Base-by-base conservation (phyloP, 2,888 invertebrate species). In the Leptinotarsa juncta region DNA sequence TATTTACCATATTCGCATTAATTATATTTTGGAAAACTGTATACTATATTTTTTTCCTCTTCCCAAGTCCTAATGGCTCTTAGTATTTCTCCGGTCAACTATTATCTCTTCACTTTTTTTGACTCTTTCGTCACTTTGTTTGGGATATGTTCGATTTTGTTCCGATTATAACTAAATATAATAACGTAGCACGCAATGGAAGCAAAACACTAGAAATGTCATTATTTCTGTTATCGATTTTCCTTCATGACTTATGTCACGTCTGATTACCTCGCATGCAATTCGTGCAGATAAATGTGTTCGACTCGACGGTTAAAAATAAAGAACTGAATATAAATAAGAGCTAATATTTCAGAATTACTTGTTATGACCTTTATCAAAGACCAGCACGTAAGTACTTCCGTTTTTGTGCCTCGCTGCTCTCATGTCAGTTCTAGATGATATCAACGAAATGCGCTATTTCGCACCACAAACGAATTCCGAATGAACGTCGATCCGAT, bases 361-460 rank as follows among this genome's bases (percentile, higher is more conserved):
- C 74, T 70, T 42, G 70, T 70, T 68, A 51, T 50, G 70, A 57
- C 75, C 72, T 77, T 80, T 81, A 82, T 80, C 81, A 77, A 80
- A 78, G n/a, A 79, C 77, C 75, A 79, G 77, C 81, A 82, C 78
- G 80, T 81, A 77, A 80, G 74, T 81, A 79, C 79, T 82, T 82
- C 82, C 82, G 78, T 72, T 78, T 73, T 71, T 72, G 53, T 71
- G 55, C 62, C 79, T 76, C 77, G 76, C 77, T 81, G 77, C 82
- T 78, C 81, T 75, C 80, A 78, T 80, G 81, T 80, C 80, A 78
- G 78, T 72, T 79, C 20, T 68, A 75, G 82, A 82, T 81, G 70
- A 75, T 81, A 82, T 82, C 82, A 71, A 57, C 73, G 71, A 78
- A 81, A 82, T 80, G 78, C 78, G 78, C 78, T 79, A 79, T 80